These are phyloP conservation scores for Rhynchonycteris naso DNA, from an alignment of 2,797 vertebrate species.

Conservation along the genomic window DNA sequence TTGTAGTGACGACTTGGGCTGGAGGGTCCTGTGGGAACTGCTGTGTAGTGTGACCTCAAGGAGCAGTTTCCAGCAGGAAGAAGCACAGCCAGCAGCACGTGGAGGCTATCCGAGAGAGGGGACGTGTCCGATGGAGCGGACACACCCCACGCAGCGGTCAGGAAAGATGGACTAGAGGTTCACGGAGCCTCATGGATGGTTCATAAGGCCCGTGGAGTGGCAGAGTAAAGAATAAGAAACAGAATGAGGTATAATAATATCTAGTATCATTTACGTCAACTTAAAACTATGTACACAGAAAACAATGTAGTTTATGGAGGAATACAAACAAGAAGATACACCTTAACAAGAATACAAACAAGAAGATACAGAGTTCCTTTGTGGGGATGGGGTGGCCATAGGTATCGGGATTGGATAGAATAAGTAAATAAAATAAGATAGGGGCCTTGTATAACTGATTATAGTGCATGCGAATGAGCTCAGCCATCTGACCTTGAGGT, in stretches of 20 bases:
- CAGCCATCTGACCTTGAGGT: not conserved
- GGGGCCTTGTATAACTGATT: not conserved
- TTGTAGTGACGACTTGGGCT: not conserved
- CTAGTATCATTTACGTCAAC: not conserved
- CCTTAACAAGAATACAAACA: not conserved
- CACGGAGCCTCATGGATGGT: not conserved
- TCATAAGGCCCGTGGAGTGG: not conserved
- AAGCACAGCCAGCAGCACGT: not conserved
- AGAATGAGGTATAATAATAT: not conserved
- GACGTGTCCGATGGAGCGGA: not conserved
- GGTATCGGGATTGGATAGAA: not conserved
- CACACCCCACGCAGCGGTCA: accelerated
- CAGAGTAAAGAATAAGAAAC: not conserved
- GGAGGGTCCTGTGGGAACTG: not conserved
- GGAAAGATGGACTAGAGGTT: not conserved
- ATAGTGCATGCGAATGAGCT: not conserved
- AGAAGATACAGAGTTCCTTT: not conserved
- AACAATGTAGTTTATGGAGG: not conserved
- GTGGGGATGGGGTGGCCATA: not conserved
- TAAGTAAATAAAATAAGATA: not conserved
- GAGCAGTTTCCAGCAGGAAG: not conserved
- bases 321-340: not conserved
- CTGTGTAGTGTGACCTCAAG: not conserved
- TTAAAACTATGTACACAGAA: not conserved
- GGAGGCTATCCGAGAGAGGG: not conserved